phyloP scores from a whole-genome alignment of 2,113 vertebrate species.

The Hippolais icterina region DNA sequence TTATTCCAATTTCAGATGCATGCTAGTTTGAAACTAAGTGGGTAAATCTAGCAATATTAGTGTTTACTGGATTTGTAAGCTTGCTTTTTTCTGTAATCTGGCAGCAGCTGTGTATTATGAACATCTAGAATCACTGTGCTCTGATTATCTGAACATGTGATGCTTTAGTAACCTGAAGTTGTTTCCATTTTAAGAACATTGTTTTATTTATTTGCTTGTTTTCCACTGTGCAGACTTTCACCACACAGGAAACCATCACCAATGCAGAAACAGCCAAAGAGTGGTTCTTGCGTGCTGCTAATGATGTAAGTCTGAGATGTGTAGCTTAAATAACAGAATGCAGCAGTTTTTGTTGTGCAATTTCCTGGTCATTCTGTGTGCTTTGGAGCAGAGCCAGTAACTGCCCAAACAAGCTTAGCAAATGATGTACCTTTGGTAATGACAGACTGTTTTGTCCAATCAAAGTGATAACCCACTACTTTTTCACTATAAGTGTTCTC shows the following conservation, averaged over 20 bases:
- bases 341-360: not conserved
- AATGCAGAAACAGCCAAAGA: slow-evolving; percentile 95
- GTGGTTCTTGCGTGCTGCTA: slow-evolving; percentile 87
- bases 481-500: not conserved
- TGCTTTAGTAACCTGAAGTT: not conserved
- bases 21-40: not conserved
- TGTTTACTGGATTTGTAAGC: not conserved
- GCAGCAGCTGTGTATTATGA: not conserved
- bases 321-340: not conserved
- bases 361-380: not conserved
- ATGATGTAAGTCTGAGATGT: slow-evolving; percentile 81
- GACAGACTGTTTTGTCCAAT: not conserved
- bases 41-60: not conserved
- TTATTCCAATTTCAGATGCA: not conserved
- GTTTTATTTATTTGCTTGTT: not conserved
- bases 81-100: not conserved
- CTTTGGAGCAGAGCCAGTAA: not conserved
- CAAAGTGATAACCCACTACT: not conserved
- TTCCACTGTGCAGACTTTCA: slow-evolving; percentile 85
- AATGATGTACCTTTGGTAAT: not conserved
- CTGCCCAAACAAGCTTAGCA: not conserved
- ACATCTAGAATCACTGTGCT: not conserved
- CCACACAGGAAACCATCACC: slow-evolving; percentile 99
- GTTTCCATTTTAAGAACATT: not conserved
- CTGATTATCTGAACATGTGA: not conserved